phyloP scores from a whole-genome alignment of 1,140 invertebrate genomes.

The Trinorchestia longiramus region DNA sequence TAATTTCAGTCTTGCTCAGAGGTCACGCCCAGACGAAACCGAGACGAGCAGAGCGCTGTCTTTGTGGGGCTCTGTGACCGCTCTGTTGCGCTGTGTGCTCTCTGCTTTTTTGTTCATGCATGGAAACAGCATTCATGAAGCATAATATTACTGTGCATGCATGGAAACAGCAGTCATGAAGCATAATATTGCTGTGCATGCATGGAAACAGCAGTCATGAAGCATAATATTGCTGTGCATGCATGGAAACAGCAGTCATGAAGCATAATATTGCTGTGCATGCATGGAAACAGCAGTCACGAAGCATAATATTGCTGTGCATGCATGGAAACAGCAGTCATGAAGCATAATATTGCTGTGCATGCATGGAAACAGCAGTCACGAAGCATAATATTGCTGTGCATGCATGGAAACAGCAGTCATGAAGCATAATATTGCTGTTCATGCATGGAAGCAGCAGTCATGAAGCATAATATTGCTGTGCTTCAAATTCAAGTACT shows the following conservation, averaged over 20 bases:
- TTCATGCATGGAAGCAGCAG: not conserved
- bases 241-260: too few species aligned
- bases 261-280: too few species aligned
- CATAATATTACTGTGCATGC: too few species aligned
- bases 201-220: too few species aligned
- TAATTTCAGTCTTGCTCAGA: not conserved
- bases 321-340: not conserved
- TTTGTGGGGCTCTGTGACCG: not conserved
- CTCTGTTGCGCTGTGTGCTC: not conserved
- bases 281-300: too few species aligned
- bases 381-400: too few species aligned
- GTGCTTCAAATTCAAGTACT: not conserved
- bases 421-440: too few species aligned
- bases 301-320: not conserved
- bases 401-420: not conserved
- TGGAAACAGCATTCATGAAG: not conserved
- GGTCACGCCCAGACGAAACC: not conserved
- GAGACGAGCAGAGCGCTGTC: not conserved
- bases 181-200: too few species aligned
- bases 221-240: too few species aligned
- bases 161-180: too few species aligned
- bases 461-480: too few species aligned
- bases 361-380: not conserved
- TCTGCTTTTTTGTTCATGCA: not conserved
- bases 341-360: too few species aligned